A percentile compares a stretch with the other conserved stretches of the same genome.
Conservation (phyloP, 1,140 invertebrate genomes). For the Lordiphosa stackelbergi region DNA sequence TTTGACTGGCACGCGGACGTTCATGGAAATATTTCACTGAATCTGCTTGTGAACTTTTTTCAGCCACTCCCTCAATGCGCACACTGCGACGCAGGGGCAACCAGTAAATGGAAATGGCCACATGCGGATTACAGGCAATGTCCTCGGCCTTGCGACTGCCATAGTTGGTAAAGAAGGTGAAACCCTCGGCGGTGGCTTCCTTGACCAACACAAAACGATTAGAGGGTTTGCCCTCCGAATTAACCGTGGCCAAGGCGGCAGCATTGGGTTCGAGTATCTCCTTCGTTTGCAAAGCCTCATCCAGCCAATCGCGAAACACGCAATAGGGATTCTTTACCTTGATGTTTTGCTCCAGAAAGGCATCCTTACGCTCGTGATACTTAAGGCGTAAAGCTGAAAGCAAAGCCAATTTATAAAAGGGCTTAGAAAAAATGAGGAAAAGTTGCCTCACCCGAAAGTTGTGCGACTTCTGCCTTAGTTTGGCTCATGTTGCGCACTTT, state of each 20-base stretch:
- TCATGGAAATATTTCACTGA: constrained; percentile 91
- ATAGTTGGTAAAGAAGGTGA: constrained; percentile 92
- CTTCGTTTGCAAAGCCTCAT: constrained; percentile 83
- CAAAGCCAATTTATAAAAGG: not conserved
- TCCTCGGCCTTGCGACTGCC: constrained; percentile 88
- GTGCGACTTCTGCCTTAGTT: constrained; percentile 24
- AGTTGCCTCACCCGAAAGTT: constrained; percentile 50
- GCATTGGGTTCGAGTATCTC: constrained; percentile 92
- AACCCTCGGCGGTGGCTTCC: constrained; percentile 86
- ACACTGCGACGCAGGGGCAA: constrained; percentile 88
- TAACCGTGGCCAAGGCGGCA: constrained; percentile 90
- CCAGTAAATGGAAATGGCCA: constrained; percentile 95
- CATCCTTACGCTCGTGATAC: constrained; percentile 85
- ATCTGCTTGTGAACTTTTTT: constrained; percentile 85
- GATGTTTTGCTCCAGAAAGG: constrained; percentile 86
- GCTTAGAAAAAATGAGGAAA: not conserved
- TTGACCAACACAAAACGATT: constrained; percentile 88
- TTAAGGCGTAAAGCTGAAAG: constrained; percentile 82
- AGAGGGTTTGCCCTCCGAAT: constrained; percentile 86
- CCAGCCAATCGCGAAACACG: constrained; percentile 92
- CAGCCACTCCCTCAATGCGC: constrained; percentile 90
- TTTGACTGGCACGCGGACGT: constrained; percentile 89
- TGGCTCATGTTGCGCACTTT: constrained; percentile 49
- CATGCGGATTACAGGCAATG: constrained; percentile 89
- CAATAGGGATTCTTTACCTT: constrained; percentile 87